Conservation (phyloP, 2,113 vertebrate species). For the Cyprinus carpio region DNA sequence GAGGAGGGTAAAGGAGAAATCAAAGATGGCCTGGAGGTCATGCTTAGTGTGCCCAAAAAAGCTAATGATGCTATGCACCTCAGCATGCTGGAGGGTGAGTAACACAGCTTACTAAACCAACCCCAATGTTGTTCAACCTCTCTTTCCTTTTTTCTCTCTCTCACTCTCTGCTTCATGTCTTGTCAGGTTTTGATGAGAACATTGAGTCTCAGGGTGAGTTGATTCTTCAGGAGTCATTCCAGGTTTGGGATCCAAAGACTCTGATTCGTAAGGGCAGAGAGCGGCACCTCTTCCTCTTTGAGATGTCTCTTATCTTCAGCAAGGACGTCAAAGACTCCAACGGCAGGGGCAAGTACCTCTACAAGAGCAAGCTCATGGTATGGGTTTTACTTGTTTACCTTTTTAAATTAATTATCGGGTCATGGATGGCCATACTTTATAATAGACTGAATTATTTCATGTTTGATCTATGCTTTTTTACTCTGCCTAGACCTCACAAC, state of each 20-base stretch:
- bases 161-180: too few relatives aligned
- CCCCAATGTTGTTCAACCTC: not conserved
- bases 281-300: conserved; percentile 98
- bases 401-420: not conserved
- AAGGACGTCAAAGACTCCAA: conserved; percentile 99
- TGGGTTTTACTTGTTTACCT: conserved; percentile 65
- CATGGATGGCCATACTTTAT: not conserved
- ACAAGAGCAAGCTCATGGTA: conserved; percentile 98
- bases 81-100: conserved; percentile 96
- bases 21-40: conserved; percentile 96
- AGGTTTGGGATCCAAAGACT: conserved; percentile 99
- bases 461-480: not conserved
- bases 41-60: conserved; percentile 97
- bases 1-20: conserved; percentile 99
- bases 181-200: conserved; percentile 94
- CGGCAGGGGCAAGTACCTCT: conserved; percentile 98
- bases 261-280: conserved; percentile 96
- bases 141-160: not conserved
- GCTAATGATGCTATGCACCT: conserved; percentile 99
- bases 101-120: not conserved
- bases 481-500: conserved; percentile 85
- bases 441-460: not conserved
- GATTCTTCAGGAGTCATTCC: conserved; percentile 98
- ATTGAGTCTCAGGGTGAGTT: conserved; percentile 98
- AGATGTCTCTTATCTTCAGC: conserved; percentile 98